phyloP scores from a whole-genome alignment of 2,888 invertebrate genomes.

The Lycia hirtaria region DNA sequence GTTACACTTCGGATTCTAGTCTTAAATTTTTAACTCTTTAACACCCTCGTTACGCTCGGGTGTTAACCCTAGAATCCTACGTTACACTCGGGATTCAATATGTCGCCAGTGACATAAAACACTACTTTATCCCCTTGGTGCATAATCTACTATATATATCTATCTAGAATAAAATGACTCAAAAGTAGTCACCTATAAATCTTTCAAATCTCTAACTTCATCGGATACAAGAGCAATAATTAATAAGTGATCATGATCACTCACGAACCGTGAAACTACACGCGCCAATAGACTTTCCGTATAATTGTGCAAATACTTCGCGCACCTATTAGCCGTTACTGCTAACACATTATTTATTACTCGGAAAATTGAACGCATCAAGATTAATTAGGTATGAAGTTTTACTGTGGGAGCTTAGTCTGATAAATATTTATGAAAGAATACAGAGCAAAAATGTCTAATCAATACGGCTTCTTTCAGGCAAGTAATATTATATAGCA shows the following conservation, averaged over 20 bases:
- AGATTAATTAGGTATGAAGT: constrained; percentile 22
- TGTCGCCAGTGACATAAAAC: no score
- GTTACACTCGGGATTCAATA: no score
- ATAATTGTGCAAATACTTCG: constrained; percentile 29
- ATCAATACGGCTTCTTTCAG: background rate
- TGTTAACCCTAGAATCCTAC: no score
- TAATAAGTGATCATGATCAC: constrained; percentile 27
- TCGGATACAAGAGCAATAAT: constrained; percentile 12
- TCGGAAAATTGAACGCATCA: constrained; percentile 33
- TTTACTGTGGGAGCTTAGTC: constrained; percentile 16
- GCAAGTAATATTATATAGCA: background rate
- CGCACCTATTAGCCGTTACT: constrained; percentile 24
- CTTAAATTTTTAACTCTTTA: no score
- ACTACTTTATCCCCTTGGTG: no score
- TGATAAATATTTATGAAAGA: constrained; percentile 4
- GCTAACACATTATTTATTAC: constrained; percentile 32
- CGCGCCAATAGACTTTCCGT: constrained; percentile 38
- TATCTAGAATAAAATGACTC: background rate
- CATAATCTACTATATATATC: no score
- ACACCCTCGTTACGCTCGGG: no score
- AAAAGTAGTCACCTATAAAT: background rate
- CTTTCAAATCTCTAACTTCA: background rate
- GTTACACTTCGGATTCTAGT: no score
- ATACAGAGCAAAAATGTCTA: background rate
- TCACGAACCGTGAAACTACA: constrained; percentile 39